Percentiles rank a stretch among this genome's conserved stretches.
Evolutionary conservation across 2,888 invertebrate species (phyloP).

Genomic region (Byasa hedistus): DNA sequence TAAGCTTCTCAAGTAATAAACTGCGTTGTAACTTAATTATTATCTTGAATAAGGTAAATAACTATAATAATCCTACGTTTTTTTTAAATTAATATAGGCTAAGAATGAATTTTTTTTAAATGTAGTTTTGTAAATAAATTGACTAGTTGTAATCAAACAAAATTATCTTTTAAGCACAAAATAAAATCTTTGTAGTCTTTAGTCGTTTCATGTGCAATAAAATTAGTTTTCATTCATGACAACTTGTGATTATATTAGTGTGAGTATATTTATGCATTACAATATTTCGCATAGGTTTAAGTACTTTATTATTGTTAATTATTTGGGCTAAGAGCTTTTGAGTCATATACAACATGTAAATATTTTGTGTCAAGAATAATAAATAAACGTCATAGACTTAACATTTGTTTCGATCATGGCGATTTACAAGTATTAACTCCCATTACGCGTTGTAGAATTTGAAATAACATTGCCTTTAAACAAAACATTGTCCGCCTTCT

Average conservation of each 20-base stretch:
- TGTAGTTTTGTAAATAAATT: conserved; percentile 6
- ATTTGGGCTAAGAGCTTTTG: conserved; percentile 27
- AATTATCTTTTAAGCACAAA: background rate
- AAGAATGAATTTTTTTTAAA: background rate
- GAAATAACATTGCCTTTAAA: no score
- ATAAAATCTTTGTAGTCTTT: conserved; percentile 3
- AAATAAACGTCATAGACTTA: conserved; percentile 28
- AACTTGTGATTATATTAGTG: background rate
- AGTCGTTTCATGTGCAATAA: conserved; percentile 24
- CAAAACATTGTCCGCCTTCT: no score
- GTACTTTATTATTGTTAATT: conserved; percentile 18
- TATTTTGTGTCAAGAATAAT: conserved; percentile 21
- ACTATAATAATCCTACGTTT: background rate
- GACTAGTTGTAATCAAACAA: background rate
- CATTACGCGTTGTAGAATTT: no score
- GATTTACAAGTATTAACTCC: no score
- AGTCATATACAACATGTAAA: conserved; percentile 18
- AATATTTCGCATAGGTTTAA: background rate
- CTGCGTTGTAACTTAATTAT: conserved; percentile 12
- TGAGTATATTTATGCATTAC: background rate
- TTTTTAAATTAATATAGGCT: background rate
- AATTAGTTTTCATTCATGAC: background rate
- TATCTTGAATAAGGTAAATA: conserved; percentile 2
- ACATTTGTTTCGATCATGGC: background rate
- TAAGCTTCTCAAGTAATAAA: conserved; percentile 43